Base-by-base conservation (phyloP, 2,797 vertebrate species). In the Anomalospiza imberbis region DNA sequence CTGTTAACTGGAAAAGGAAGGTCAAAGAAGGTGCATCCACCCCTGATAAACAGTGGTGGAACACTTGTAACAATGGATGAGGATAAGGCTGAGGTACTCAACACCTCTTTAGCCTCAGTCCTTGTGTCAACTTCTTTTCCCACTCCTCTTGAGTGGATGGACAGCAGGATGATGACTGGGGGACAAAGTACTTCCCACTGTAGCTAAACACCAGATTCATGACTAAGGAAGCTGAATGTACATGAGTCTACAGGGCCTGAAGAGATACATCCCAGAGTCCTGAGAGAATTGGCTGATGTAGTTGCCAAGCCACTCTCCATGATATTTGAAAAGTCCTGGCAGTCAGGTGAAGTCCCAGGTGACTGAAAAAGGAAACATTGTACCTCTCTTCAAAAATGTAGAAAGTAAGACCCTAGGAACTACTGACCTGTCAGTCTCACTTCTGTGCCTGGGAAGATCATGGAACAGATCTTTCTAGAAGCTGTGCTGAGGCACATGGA, bases 11-110 rank as follows among this genome's bases (percentile, higher is more conserved):
- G 48, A 42, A 88, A 42, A 48, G 15, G 11, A 55, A 62, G 42
- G 42, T 24, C 55, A 62, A 28, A 61, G 31, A 48, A 54, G 7
- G 40, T 36, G 16, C 15, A 67, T 1, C 10, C 19, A 14, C 9
- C 9, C 17, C 16, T 0, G 0, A 14, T 8, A 28, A 88, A 48
- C 18, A 48, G 21, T 32, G 36, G 15, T 72, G 40, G 53, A 67
- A 80, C 1, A 54, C 1, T 34, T 14, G 10, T 53, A 42, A 54
- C 21, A 42, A 5, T 22, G 18, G 10, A 31, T 19, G 26, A 80
- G 29, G 28, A 66, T 31, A 67, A 40, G 29, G 31, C 40, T 54
- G 34, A 48, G 21, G 18, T 61, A 32, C 14, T 32, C 26, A 48
- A 10, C 8, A 47, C 4, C 12, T 42, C 26, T 67, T 60, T 34